phyloP scores from a whole-genome alignment of 2,888 invertebrate genomes.

The Aricia artaxerxes region DNA sequence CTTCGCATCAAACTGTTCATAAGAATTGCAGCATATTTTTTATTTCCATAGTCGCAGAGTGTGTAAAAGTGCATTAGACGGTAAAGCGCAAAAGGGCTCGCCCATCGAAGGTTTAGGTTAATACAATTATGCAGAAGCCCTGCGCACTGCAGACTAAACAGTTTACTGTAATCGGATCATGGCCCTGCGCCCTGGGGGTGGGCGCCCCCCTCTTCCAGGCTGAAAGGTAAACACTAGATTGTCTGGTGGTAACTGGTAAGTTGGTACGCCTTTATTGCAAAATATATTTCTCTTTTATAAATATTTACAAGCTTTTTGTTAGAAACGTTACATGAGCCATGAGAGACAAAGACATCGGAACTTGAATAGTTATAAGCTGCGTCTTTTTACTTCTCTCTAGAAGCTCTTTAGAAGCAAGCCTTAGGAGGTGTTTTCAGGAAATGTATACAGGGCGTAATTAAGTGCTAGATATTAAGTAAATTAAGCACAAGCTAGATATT shows the following conservation, averaged over 20 bases:
- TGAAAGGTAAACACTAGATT: not conserved
- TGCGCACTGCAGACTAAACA: conserved; percentile 19
- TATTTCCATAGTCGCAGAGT: not conserved
- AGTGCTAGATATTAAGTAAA: no score
- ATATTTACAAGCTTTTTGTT: no score
- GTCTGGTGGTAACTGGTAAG: not conserved
- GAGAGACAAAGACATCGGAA: no score
- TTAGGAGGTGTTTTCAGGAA: no score
- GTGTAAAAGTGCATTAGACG: conserved; percentile 19
- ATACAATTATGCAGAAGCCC: conserved; percentile 22
- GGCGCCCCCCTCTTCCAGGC: not conserved
- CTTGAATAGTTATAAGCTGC: no score
- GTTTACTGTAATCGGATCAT: conserved; percentile 22
- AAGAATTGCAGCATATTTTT: not conserved
- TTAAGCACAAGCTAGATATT: no score
- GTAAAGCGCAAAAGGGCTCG: conserved; percentile 11
- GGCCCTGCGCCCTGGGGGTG: not conserved
- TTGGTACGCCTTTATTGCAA: not conserved
- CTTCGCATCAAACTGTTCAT: no score
- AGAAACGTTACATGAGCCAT: no score
- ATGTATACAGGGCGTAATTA: no score
- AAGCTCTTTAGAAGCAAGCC: no score
- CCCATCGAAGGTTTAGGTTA: not conserved
- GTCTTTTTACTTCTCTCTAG: no score
- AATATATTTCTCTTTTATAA: not conserved